Evolutionary conservation across 92 coral and sea anemone genomes (phyloP).

Genomic region (Hydrozoanthus gracilis): DNA sequence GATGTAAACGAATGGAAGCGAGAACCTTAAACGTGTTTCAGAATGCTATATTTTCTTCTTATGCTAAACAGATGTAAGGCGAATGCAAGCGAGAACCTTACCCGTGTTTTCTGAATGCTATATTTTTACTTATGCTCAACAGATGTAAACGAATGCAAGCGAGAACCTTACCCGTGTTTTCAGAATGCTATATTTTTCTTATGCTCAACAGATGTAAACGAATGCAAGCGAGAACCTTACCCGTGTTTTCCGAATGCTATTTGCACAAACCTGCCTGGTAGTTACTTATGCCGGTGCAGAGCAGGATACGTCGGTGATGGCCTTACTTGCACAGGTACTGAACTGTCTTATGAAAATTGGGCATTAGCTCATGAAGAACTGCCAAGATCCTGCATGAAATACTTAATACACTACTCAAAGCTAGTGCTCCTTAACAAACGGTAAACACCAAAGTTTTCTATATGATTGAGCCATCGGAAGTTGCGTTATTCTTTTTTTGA

Average conservation of each 20-base stretch:
- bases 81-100: no score
- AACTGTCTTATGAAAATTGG: no score
- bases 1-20: no score
- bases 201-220: conserved; percentile 55
- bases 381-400: neutral
- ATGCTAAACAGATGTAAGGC: no score
- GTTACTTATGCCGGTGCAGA: conserved; percentile 58
- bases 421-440: no score
- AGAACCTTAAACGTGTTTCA: no score
- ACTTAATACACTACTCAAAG: neutral
- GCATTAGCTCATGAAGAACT: no score
- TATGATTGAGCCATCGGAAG: no score
- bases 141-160: neutral
- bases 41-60: no score
- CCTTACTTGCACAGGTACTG: conserved; percentile 45
- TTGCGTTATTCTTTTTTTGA: no score
- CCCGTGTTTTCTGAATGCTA: neutral
- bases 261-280: conserved; percentile 66
- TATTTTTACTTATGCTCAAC: no score
- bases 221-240: conserved; percentile 41
- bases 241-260: conserved; percentile 43
- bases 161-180: neutral
- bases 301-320: conserved; percentile 71
- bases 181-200: neutral
- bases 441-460: no score